Conservation (phyloP, 2,888 invertebrate species). For the Cyclophora punctaria region DNA sequence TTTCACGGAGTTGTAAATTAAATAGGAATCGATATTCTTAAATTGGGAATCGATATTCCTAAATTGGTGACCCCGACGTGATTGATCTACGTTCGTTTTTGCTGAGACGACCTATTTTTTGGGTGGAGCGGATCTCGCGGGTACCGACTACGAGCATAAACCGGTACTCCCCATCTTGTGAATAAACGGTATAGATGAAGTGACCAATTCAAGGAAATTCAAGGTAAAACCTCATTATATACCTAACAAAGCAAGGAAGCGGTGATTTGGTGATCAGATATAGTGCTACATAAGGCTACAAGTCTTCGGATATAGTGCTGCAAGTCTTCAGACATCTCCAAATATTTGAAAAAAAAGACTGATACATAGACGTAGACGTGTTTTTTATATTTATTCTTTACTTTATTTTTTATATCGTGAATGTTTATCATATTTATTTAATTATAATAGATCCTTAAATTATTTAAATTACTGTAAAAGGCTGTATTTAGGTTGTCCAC, state of each 20-base stretch:
- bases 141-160: conserved; percentile 51
- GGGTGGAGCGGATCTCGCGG: conserved; percentile 27
- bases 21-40: too few relatives aligned
- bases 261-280: too few relatives aligned
- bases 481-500: too few relatives aligned
- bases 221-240: conserved; percentile 45
- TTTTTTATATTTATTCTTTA: too few relatives aligned
- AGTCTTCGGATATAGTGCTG: conserved; percentile 27
- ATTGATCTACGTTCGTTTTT: neutral
- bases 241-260: conserved; percentile 46
- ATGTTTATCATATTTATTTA: too few relatives aligned
- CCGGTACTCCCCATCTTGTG: conserved; percentile 50
- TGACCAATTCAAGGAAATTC: conserved; percentile 40
- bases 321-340: conserved; percentile 28
- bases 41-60: too few relatives aligned
- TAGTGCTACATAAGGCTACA: conserved; percentile 34
- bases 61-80: neutral
- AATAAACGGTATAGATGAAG: conserved; percentile 41
- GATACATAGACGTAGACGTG: too few relatives aligned
- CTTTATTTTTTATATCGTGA: too few relatives aligned
- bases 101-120: neutral
- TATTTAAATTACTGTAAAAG: too few relatives aligned
- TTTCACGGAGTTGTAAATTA: too few relatives aligned
- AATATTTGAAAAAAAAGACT: conserved; percentile 19
- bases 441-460: too few relatives aligned